Percentiles rank a stretch among this genome's conserved stretches.
These are phyloP conservation scores for Steinernema hermaphroditum DNA, from an alignment of 2,888 invertebrate species.

Conservation along the genomic window DNA sequence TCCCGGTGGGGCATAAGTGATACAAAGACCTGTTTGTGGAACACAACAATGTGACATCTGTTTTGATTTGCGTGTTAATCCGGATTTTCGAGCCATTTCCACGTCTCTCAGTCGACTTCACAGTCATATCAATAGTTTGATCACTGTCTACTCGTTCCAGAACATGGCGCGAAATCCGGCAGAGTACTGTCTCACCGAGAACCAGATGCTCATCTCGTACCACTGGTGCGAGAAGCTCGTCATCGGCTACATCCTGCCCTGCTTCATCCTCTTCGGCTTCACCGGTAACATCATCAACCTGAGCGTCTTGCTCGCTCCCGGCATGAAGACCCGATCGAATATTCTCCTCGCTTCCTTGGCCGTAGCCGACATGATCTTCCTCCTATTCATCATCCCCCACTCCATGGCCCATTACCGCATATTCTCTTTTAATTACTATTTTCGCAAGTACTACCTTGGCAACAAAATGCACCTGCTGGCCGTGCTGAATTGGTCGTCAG, in stretches of 20 bases:
- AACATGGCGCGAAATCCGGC: conserved; percentile 26
- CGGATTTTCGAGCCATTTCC: too few relatives aligned
- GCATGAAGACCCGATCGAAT: conserved; percentile 61
- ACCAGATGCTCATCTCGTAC: conserved; percentile 51
- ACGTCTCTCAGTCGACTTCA: too few relatives aligned
- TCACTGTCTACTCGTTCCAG: neutral
- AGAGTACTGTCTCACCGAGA: conserved; percentile 49
- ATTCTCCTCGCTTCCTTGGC: conserved; percentile 59
- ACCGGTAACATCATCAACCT: conserved; percentile 60
- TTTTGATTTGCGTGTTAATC: too few relatives aligned
- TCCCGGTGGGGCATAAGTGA: too few relatives aligned
- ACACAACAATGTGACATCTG: too few relatives aligned
- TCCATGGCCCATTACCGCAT: conserved; percentile 60
- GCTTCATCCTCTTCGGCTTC: conserved; percentile 59
- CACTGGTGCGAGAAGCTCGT: conserved; percentile 49
- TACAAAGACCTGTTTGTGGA: too few relatives aligned
- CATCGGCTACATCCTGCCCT: conserved; percentile 53
- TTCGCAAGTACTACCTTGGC: conserved; percentile 57
- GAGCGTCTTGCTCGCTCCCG: conserved; percentile 55
- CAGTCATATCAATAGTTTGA: too few relatives aligned
- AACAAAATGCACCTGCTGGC: conserved; percentile 59
- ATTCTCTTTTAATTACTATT: conserved; percentile 53
- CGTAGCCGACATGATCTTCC: conserved; percentile 62
- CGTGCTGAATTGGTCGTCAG: conserved; percentile 62
- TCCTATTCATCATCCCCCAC: conserved; percentile 60